A percentile compares a stretch with the other conserved stretches of the same genome.
Evolutionary conservation across 1,140 invertebrate genomes (phyloP).

Genomic region (Drosophila bipectinata): DNA sequence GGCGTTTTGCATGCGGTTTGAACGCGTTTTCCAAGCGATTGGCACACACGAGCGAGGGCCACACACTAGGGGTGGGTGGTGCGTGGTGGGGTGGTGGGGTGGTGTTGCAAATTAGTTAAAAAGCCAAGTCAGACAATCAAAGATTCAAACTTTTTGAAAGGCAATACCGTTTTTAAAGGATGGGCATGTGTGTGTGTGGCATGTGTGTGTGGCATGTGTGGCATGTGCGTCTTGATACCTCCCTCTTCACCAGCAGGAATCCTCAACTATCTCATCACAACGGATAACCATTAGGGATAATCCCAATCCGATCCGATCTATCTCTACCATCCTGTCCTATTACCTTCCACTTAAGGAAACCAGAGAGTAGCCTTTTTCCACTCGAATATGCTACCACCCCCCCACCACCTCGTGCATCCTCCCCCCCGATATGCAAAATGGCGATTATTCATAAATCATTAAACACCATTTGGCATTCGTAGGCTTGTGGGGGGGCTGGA

Average conservation of each 20-base stretch:
- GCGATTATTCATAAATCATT: slow-evolving; percentile 84
- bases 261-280: too few relatives aligned
- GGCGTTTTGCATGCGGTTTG: slow-evolving; percentile 74
- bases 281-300: too few relatives aligned
- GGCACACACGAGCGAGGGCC: not conserved
- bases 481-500: slow-evolving; percentile 5
- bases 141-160: slow-evolving; percentile 78
- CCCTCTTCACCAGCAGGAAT: too few relatives aligned
- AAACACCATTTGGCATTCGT: slow-evolving; percentile 81
- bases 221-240: too few relatives aligned
- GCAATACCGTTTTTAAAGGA: slow-evolving; percentile 28
- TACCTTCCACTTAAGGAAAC: too few relatives aligned
- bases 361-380: too few relatives aligned
- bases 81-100: not conserved
- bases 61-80: too few relatives aligned
- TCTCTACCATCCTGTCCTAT: too few relatives aligned
- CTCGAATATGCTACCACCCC: too few relatives aligned
- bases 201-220: too few relatives aligned
- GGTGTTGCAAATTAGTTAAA: slow-evolving; percentile 78
- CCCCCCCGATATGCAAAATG: slow-evolving; percentile 76
- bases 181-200: slow-evolving; percentile 17
- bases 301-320: too few relatives aligned
- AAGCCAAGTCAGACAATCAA: slow-evolving; percentile 77
- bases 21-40: slow-evolving; percentile 38
- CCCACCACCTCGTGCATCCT: too few relatives aligned